Base-by-base conservation (phyloP, 2,113 vertebrate species). In the Cyanoderma ruficeps region DNA sequence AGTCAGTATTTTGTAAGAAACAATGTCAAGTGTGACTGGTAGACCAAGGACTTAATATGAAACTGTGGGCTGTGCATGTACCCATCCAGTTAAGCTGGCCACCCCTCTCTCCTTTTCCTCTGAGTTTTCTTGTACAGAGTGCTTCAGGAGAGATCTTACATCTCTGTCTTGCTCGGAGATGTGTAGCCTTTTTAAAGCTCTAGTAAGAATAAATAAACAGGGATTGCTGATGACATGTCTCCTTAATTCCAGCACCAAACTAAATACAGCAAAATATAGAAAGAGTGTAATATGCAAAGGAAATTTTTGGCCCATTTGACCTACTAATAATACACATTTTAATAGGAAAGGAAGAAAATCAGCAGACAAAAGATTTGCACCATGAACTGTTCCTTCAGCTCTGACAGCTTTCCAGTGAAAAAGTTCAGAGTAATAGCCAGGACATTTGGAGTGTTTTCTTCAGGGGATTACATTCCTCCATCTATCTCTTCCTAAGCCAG, bases 391-490 rank as follows among this genome's bases (percentile, higher is more conserved):
- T 90, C 67, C 35, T 80, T 71, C 56, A 90, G 25, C 31, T 70
- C 85, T 64, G 68, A 75, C 52, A 86, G 39, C 9, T 37, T 56
- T 75, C 52, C 75, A 86, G 15, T 24, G 25, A 68, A 88, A 80
- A 89, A 56, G 56, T 68, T 83, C 64, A 37, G 59, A 77, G 19
- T 12, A 79, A 90, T 6, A 79, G 44, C 53, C 42, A 93, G 52
- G 80, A 81, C 4, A 3, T 80, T 78, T 83, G 35, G 56, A 68
- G 8, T 75, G 37, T 75, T 81, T 93, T 77, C 42, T 59, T 57
- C 50, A 80, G 46, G 47, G 67, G 59, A 95, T 85, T 93, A 92
- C 23, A 67, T 65, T 76, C 61, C 44, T 71, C 56, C 44, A 68
- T 76, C 65, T 44, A 19, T 75, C 87, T 90, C 19, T 74, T 47